phyloP scores from a whole-genome alignment of 2,888 invertebrate genomes.

The Lasioglossum malachurum region DNA sequence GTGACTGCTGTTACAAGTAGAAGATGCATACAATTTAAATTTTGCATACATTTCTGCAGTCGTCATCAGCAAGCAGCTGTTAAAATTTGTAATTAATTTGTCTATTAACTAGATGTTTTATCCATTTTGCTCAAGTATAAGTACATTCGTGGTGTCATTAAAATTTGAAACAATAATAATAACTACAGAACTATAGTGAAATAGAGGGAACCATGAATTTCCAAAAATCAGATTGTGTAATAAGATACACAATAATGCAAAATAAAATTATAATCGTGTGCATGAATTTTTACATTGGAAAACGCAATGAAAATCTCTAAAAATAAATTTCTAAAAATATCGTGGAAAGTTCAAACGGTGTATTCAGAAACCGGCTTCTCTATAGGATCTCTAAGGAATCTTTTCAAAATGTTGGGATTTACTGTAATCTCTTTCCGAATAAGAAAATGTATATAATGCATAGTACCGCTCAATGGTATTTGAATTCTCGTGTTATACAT shows the following conservation, averaged over 20 bases:
- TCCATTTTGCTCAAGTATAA: no score
- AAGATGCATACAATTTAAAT: not conserved
- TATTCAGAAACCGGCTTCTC: not conserved
- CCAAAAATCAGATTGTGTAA: no score
- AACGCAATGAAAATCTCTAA: not conserved
- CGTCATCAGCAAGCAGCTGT: not conserved
- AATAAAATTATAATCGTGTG: not conserved
- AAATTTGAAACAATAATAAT: not conserved
- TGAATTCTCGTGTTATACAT: not conserved
- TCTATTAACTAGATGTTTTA: not conserved
- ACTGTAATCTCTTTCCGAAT: slow-evolving; percentile 5
- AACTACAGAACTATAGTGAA: no score
- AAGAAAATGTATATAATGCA: not conserved
- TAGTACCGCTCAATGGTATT: not conserved
- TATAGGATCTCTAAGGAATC: slow-evolving; percentile 2
- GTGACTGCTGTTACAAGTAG: not conserved
- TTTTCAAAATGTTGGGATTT: slow-evolving; percentile 5
- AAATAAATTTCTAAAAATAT: not conserved
- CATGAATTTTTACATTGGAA: not conserved
- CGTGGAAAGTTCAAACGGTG: not conserved
- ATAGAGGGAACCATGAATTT: no score
- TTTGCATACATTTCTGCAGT: not conserved
- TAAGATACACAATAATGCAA: no score
- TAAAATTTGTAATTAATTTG: not conserved
- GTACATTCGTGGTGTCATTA: not conserved